Conservation (phyloP, 2,797 vertebrate genomes). For the Helicolenus hilgendorfi region DNA sequence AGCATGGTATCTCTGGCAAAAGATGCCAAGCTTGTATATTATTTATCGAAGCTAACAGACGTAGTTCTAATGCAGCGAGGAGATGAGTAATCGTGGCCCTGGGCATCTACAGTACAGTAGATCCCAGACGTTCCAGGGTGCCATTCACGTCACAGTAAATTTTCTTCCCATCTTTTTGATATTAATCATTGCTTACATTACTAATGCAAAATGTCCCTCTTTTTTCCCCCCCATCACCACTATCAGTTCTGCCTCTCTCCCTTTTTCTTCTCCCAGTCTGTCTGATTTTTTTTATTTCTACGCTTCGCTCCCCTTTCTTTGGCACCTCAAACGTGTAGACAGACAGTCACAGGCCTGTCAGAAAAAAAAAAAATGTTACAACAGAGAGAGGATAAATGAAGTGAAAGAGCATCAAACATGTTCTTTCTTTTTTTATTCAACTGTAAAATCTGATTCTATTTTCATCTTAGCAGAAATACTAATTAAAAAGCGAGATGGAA, state of each 20-base stretch:
- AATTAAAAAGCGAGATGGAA: conserved; percentile 79
- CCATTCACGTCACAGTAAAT: conserved; percentile 62
- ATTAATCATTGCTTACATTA: conserved; percentile 79
- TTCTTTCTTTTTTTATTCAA: conserved; percentile 37
- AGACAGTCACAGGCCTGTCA: conserved; percentile 71
- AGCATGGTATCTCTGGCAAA: conserved; percentile 58
- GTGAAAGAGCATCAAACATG: conserved; percentile 47
- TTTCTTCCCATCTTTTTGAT: conserved; percentile 68
- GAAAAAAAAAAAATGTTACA: conserved; percentile 63
- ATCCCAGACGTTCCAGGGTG: conserved; percentile 62
- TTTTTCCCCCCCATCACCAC: background rate
- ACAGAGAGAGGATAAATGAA: conserved; percentile 49
- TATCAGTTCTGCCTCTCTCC: conserved; percentile 49
- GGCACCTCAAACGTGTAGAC: conserved; percentile 66
- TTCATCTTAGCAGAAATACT: conserved; percentile 68
- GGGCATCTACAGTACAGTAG: conserved; percentile 61
- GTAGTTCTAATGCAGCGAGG: conserved; percentile 59
- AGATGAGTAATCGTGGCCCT: conserved; percentile 78
- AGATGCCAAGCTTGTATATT: conserved; percentile 76
- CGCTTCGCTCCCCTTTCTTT: conserved; percentile 49
- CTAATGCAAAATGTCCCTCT: conserved; percentile 73
- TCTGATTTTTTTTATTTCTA: conserved; percentile 45
- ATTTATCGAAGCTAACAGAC: conserved; percentile 84
- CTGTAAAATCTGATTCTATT: conserved; percentile 61
- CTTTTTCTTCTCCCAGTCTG: conserved; percentile 6